Base-by-base conservation (phyloP, 2,888 invertebrate genomes). In the Cataglyphis livida region DNA sequence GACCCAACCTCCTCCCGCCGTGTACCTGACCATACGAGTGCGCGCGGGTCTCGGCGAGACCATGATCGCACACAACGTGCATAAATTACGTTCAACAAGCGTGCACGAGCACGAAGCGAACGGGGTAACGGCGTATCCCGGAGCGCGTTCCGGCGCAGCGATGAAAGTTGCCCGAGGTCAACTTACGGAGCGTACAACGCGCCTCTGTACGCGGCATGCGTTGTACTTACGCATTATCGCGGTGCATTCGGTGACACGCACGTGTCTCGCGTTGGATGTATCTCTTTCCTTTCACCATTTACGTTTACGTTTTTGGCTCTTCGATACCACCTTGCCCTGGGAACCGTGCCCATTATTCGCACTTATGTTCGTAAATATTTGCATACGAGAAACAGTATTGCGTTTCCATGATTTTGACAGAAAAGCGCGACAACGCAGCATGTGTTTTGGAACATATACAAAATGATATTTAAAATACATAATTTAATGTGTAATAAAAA, bases 121-220 rank as follows among this genome's bases (percentile, higher is more conserved):
- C 62, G 76, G 62, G 71, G 76, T 83, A 84, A 71, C 84, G 84
- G 28, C 71, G 83, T 75, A 82, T 86, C 82, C 74, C 89, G 66
- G 25, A 12, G 64, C 87, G 85, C 88, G 85, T 88, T 85, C 85
- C 84, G 84, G 75, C 83, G 86, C 84, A 84, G 81, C 87, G 92
- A 93, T 93, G 93, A 93, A 93, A 93, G 93, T 93, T 93, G 88
- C 90, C 90, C 93, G 93, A 93, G 92, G 93, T 93, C 93, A 91
- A 92, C 88, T 90, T 87, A 88, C 87, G 75, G 51, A 87, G 76
- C 84, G 71, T 41, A 12, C 57, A 83, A 85, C 82, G 84, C 83
- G 81, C 64, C 64, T 76, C 62, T 83, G 44, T 51, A 21, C 41
- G 54, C 48, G 35, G 12, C 38, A 9, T 18, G 15, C 44, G 9